phyloP scores from a whole-genome alignment of 92 coral and sea anemone species.

The Palythoa heliodiscus region DNA sequence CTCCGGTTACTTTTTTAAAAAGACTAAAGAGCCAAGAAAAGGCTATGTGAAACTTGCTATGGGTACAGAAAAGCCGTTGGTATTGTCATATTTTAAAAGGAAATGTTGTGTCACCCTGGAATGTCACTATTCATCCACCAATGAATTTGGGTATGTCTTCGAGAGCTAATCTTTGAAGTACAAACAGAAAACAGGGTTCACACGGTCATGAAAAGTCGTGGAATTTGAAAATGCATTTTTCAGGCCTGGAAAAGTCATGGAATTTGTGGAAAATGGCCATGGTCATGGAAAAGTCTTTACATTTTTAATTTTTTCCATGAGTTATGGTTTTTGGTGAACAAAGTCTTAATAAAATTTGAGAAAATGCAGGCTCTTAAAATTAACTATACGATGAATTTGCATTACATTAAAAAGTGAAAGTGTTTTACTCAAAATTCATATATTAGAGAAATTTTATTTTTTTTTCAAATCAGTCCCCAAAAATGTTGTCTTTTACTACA shows the following conservation, averaged over 20 bases:
- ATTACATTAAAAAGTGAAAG: too few relatives aligned
- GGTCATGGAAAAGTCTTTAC: neutral
- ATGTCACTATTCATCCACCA: constrained; percentile 48
- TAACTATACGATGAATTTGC: too few relatives aligned
- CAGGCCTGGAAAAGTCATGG: neutral
- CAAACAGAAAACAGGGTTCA: constrained; percentile 15
- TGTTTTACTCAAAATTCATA: too few relatives aligned
- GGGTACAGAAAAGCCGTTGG: constrained; percentile 52
- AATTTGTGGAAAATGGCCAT: neutral
- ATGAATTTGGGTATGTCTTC: too few relatives aligned
- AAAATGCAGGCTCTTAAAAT: too few relatives aligned
- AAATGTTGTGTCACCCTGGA: constrained; percentile 36
- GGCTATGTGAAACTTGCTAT: constrained; percentile 41
- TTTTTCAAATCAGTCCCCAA: too few relatives aligned
- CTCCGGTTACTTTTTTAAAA: constrained; percentile 44
- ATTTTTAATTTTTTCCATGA: neutral
- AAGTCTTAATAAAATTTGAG: too few relatives aligned
- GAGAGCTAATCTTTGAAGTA: too few relatives aligned
- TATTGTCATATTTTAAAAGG: constrained; percentile 46
- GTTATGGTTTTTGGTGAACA: too few relatives aligned
- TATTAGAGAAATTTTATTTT: too few relatives aligned
- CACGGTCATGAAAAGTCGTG: too few relatives aligned
- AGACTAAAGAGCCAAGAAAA: constrained; percentile 46
- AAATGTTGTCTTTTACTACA: too few relatives aligned
- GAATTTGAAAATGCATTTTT: constrained; percentile 48